Evolutionary conservation across 1,140 invertebrate species (phyloP).

Genomic region (Drosophila nikananu): DNA sequence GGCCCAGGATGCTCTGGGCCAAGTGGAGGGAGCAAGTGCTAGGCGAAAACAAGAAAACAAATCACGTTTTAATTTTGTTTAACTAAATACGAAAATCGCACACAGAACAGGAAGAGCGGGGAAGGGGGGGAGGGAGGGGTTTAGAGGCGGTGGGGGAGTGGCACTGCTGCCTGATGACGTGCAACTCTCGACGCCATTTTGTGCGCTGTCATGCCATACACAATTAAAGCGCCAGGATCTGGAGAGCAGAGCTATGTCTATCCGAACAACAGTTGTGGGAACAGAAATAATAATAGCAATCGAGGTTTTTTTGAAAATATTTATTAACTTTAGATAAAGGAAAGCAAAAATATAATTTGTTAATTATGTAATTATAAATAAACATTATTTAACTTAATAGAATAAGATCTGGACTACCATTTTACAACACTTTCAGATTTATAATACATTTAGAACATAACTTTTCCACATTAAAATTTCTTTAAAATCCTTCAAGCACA

Average conservation of each 20-base stretch:
- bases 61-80: constrained; percentile 85
- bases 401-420: neutral
- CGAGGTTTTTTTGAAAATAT: neutral
- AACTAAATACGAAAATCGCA: constrained; percentile 83
- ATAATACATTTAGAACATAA: neutral
- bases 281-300: neutral
- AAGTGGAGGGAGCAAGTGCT: constrained; percentile 53
- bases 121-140: neutral
- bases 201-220: constrained; percentile 81
- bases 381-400: neutral
- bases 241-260: constrained; percentile 50
- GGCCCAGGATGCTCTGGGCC: constrained; percentile 5
- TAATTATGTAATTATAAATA: neutral
- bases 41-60: constrained; percentile 83
- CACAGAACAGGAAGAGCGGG: constrained; percentile 23
- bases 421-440: no score
- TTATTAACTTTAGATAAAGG: neutral
- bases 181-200: constrained; percentile 82
- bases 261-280: constrained; percentile 9
- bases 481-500: neutral
- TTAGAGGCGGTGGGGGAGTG: neutral
- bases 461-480: neutral
- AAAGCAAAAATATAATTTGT: neutral
- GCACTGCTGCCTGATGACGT: constrained; percentile 71
- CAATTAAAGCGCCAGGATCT: constrained; percentile 74